Percentiles rank a stretch among this genome's conserved stretches.
Evolutionary conservation across 2,888 invertebrate genomes (phyloP).

Genomic region (Xanthorhoe designata): DNA sequence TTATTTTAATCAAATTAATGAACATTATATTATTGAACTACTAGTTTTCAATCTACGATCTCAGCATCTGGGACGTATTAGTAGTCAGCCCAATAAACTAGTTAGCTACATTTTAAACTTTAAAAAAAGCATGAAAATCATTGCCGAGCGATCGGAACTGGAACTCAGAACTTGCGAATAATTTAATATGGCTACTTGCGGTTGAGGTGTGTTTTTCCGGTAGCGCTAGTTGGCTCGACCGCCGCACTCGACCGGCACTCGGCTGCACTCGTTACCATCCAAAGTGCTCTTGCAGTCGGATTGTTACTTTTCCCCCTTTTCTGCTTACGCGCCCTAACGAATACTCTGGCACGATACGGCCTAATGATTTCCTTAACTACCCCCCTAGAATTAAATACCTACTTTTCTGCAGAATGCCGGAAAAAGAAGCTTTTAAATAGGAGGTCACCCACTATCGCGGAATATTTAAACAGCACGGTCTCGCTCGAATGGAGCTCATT

Average conservation of each 20-base stretch:
- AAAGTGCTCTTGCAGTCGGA: constrained; percentile 63
- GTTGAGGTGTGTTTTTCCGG: constrained; percentile 51
- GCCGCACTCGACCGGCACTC: constrained; percentile 61
- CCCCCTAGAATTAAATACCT: constrained; percentile 35
- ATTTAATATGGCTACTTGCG: constrained; percentile 15
- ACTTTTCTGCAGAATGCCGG: constrained; percentile 27
- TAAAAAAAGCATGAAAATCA: constrained; percentile 1
- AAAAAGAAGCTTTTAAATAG: constrained; percentile 25
- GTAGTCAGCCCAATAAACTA: too few relatives aligned
- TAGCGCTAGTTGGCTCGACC: constrained; percentile 66
- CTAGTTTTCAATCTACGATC: neutral
- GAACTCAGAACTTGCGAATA: constrained; percentile 14
- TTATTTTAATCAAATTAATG: too few relatives aligned
- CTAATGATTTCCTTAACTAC: constrained; percentile 56
- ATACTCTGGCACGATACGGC: constrained; percentile 53
- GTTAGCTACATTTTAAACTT: neutral
- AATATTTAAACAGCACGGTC: constrained; percentile 16
- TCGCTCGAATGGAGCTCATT: constrained; percentile 6
- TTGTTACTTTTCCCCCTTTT: constrained; percentile 63
- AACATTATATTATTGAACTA: neutral
- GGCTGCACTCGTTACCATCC: constrained; percentile 69
- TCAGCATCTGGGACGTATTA: neutral
- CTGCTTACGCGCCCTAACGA: constrained; percentile 45
- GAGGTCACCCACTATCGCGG: constrained; percentile 27
- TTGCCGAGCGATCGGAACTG: constrained; percentile 8